phyloP scores from a whole-genome alignment of 2,113 vertebrate species.

The Neopipo cinnamomea region DNA sequence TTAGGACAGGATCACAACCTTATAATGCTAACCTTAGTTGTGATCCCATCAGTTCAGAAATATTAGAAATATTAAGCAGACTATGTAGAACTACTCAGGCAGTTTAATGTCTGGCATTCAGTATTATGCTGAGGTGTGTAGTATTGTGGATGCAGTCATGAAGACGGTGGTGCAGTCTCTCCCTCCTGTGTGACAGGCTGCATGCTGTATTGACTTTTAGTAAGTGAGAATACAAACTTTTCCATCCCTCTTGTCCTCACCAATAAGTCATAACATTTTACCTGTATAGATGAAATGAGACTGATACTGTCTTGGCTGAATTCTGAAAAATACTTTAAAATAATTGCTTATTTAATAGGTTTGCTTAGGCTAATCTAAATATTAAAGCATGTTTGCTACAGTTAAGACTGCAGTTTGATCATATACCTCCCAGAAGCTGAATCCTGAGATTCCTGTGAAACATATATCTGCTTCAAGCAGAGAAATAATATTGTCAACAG shows the following conservation, averaged over 20 bases:
- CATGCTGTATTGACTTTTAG: neutral
- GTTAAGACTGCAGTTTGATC: neutral
- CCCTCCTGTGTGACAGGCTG: neutral
- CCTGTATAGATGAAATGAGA: neutral
- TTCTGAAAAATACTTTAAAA: neutral
- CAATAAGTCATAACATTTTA: neutral
- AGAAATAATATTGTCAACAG: neutral
- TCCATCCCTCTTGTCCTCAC: neutral
- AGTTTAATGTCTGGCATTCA: neutral
- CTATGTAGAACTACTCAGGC: neutral
- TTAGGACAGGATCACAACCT: neutral
- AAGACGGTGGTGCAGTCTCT: neutral
- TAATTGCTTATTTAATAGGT: neutral
- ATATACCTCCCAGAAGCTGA: neutral
- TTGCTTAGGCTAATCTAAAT: neutral
- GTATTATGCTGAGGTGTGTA: neutral
- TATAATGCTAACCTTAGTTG: neutral
- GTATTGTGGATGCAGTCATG: neutral
- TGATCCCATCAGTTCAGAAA: neutral
- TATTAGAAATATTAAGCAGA: neutral
- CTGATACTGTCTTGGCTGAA: neutral
- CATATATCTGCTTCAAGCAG: neutral
- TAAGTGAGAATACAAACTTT: neutral
- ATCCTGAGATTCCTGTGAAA: neutral
- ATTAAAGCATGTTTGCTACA: neutral